Percentiles rank a stretch among this genome's conserved stretches.
Conservation (phyloP, 2,797 vertebrate species). For the Anomalospiza imberbis region DNA sequence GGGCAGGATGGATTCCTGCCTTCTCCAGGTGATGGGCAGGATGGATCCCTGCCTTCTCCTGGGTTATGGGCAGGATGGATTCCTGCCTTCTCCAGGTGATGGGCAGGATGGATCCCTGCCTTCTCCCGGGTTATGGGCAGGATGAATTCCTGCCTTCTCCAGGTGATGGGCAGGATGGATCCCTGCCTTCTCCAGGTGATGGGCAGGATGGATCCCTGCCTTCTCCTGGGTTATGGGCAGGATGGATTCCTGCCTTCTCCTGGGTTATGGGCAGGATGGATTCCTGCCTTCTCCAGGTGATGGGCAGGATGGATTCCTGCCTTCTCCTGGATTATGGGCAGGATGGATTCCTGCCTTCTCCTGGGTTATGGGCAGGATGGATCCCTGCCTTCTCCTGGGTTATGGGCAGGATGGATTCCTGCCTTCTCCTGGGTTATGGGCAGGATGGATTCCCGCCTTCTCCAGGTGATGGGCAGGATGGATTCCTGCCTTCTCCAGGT, state of each 20-base stretch:
- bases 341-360: not conserved
- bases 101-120: too few species aligned
- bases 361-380: not conserved
- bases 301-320: not conserved
- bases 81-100: too few species aligned
- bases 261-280: not conserved
- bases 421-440: not conserved
- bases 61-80: not conserved
- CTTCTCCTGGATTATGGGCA: not conserved
- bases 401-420: not conserved
- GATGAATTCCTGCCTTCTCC: not conserved
- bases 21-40: too few species aligned
- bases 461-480: not conserved
- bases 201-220: not conserved
- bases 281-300: not conserved
- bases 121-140: not conserved
- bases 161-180: not conserved
- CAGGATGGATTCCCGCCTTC: not conserved
- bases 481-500: not conserved
- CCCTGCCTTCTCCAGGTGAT: rapidly evolving
- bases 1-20: too few species aligned
- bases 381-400: not conserved
- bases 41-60: too few species aligned
- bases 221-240: not conserved
- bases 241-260: not conserved